These are phyloP conservation scores for Lophura nycthemera DNA, from an alignment of 2,113 vertebrate genomes.

Conservation along the genomic window DNA sequence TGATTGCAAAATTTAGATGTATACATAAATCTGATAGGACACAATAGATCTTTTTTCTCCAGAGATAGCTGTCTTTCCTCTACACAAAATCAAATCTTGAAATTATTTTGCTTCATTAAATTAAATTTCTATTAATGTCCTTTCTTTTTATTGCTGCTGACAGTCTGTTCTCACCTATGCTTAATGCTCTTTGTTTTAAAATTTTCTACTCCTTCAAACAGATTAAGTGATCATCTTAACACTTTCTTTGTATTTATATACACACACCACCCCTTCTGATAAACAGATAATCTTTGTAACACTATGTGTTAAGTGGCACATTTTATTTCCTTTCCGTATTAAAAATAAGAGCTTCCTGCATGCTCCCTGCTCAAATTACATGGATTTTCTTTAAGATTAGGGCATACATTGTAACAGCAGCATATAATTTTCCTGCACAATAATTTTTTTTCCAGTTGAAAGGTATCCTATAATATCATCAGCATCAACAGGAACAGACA, in stretches of 20 bases:
- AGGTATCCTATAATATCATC: slow-evolving; percentile 72
- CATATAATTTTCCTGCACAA: slow-evolving; percentile 73
- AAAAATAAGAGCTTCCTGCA: slow-evolving; percentile 44
- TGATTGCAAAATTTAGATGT: neutral
- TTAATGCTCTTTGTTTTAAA: neutral
- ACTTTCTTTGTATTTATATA: neutral
- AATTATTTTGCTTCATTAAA: slow-evolving; percentile 20
- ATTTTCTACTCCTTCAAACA: slow-evolving; percentile 16
- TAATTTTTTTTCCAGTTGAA: slow-evolving; percentile 76
- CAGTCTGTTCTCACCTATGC: neutral
- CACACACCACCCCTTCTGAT: slow-evolving; percentile 12
- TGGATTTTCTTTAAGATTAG: slow-evolving; percentile 72
- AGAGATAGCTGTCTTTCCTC: neutral
- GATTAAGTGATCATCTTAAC: slow-evolving; percentile 26
- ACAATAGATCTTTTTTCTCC: neutral
- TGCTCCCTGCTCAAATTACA: slow-evolving; percentile 64
- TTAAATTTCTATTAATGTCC: neutral
- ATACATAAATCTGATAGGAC: neutral
- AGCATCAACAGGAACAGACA: slow-evolving; percentile 67
- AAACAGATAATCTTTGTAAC: slow-evolving; percentile 31
- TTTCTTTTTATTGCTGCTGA: neutral
- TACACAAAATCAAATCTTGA: neutral
- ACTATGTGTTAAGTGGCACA: slow-evolving; percentile 40
- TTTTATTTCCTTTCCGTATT: slow-evolving; percentile 44
- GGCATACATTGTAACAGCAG: slow-evolving; percentile 64